Percentiles rank a stretch among this genome's conserved stretches.
Evolutionary conservation across 2,113 vertebrate species (phyloP).

Genomic region (Oreochromis aureus): DNA sequence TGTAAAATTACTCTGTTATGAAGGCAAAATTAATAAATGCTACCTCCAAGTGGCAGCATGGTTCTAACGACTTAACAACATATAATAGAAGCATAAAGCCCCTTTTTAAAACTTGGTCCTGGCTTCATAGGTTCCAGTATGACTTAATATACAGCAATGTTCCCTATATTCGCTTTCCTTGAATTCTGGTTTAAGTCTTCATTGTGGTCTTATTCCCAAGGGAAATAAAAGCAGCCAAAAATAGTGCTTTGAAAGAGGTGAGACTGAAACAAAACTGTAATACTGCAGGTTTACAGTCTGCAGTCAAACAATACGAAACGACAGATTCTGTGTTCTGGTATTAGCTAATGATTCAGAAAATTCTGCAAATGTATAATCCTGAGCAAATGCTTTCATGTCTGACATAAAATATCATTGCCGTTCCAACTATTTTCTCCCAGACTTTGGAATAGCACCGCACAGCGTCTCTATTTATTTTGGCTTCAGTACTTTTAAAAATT

Average conservation of each 20-base stretch:
- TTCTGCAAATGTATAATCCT: not conserved
- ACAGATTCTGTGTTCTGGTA: not conserved
- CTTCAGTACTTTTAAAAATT: not conserved
- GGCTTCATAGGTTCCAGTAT: not conserved
- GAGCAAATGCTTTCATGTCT: not conserved
- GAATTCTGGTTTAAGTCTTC: not conserved
- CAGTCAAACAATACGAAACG: not conserved
- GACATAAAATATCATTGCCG: not conserved
- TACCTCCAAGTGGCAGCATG: not conserved
- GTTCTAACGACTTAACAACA: not conserved
- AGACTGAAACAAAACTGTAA: not conserved
- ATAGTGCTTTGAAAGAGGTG: not conserved
- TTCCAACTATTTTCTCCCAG: not conserved
- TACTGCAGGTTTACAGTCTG: not conserved
- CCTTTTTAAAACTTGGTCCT: not conserved
- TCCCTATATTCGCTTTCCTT: not conserved
- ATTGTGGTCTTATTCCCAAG: not conserved
- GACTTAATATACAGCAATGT: not conserved
- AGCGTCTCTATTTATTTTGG: not conserved
- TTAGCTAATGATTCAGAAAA: not conserved
- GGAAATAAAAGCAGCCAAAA: not conserved
- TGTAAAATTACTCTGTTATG: not conserved
- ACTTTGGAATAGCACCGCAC: not conserved
- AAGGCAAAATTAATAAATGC: not conserved
- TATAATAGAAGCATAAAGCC: not conserved